Conservation (phyloP, 2,113 vertebrate species). For the Anser cygnoides region DNA sequence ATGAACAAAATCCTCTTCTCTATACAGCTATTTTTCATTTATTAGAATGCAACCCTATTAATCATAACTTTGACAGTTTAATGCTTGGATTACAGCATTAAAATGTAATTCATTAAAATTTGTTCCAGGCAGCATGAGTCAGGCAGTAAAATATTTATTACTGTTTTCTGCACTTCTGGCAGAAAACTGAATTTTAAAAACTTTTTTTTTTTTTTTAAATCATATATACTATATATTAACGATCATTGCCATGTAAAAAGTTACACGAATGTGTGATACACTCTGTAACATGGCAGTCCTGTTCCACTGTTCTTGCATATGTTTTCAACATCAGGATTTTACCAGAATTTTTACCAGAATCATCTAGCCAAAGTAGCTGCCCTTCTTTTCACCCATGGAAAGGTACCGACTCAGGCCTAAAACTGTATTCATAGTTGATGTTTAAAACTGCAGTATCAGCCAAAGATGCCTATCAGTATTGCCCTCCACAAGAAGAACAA, state of each 20-base stretch:
- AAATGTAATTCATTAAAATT: slow-evolving; percentile 72
- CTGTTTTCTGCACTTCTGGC: slow-evolving; percentile 51
- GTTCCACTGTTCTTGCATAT: background rate
- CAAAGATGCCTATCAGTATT: background rate
- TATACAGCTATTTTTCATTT: slow-evolving; percentile 24
- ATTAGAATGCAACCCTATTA: slow-evolving; percentile 57
- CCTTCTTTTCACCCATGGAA: background rate
- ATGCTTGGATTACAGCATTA: slow-evolving; percentile 61
- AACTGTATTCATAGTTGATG: background rate
- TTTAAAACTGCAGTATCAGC: background rate
- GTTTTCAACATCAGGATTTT: background rate
- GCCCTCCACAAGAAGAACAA: background rate
- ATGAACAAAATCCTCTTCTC: slow-evolving; percentile 19
- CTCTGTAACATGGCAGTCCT: background rate
- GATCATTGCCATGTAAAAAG: background rate
- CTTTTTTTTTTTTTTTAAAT: background rate
- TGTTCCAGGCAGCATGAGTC: slow-evolving; percentile 58
- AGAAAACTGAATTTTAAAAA: slow-evolving; percentile 13
- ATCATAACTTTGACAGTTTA: slow-evolving; percentile 67
- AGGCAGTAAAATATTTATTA: slow-evolving; percentile 74
- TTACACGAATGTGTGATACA: background rate
- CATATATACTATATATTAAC: background rate
- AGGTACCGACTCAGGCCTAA: background rate
- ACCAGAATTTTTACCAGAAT: background rate
- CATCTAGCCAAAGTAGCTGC: background rate